phyloP scores from a whole-genome alignment of 2,113 vertebrate genomes.

The Cochlearius cochlearius region DNA sequence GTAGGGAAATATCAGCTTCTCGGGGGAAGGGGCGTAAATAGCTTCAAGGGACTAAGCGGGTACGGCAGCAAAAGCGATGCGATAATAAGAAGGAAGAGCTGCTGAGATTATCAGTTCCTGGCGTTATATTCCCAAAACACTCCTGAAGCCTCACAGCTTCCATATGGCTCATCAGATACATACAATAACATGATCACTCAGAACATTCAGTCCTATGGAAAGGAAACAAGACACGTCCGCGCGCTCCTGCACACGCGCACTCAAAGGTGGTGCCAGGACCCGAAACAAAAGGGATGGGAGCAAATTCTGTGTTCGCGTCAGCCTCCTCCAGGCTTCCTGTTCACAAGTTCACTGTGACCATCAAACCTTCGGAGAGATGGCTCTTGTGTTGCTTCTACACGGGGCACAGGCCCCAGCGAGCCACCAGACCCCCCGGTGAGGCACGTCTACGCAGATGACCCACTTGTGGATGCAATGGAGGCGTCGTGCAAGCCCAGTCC shows the following conservation, averaged over 20 bases:
- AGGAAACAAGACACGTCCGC: not conserved
- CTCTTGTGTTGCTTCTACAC: fast-evolving
- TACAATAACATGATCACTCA: slow-evolving; percentile 31
- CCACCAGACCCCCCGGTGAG: not conserved
- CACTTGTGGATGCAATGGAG: not conserved
- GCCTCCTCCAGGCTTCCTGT: not conserved
- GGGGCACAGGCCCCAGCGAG: fast-evolving
- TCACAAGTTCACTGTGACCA: not conserved
- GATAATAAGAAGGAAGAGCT: slow-evolving; percentile 30
- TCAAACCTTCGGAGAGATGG: not conserved
- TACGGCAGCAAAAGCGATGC: slow-evolving; percentile 28
- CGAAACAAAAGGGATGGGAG: not conserved
- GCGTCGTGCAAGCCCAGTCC: fast-evolving
- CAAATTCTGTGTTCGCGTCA: not conserved
- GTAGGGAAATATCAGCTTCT: slow-evolving; percentile 20
- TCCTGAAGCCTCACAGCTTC: slow-evolving; percentile 56
- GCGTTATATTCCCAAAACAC: slow-evolving; percentile 60
- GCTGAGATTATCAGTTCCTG: slow-evolving; percentile 58
- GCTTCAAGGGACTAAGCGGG: not conserved
- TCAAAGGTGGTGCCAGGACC: not conserved
- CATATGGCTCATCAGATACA: slow-evolving; percentile 67
- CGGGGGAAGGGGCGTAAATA: not conserved
- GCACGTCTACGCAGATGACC: not conserved
- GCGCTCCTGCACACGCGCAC: not conserved
- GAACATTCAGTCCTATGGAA: slow-evolving; percentile 58